Evolutionary conservation across 2,797 vertebrate genomes (phyloP).

Genomic region (Toxotes lorentzi): DNA sequence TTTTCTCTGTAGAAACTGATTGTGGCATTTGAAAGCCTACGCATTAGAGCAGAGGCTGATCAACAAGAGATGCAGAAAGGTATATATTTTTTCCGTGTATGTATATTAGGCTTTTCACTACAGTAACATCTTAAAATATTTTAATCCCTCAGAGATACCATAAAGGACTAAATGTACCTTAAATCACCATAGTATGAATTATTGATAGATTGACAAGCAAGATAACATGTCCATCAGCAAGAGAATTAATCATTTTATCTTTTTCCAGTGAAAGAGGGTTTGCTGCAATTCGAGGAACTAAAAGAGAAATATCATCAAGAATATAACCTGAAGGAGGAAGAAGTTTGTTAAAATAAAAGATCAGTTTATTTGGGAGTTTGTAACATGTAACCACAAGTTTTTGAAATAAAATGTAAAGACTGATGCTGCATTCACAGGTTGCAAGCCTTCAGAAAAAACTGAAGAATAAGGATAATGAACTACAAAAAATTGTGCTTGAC

Average conservation of each 20-base stretch:
- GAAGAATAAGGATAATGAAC: constrained; percentile 84
- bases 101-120: background rate
- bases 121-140: background rate
- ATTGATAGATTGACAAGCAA: background rate
- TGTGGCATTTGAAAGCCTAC: constrained; percentile 90
- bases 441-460: constrained; percentile 81
- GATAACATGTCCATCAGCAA: background rate
- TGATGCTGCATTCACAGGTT: constrained; percentile 79
- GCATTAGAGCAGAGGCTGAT: constrained; percentile 87
- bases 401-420: constrained; percentile 31
- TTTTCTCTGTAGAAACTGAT: constrained; percentile 86
- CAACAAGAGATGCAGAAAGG: constrained; percentile 90
- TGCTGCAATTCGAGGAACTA: constrained; percentile 86
- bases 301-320: constrained; percentile 86
- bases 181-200: background rate
- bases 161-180: background rate
- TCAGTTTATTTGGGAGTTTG: background rate
- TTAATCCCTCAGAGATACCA: background rate
- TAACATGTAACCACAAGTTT: background rate
- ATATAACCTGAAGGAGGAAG: constrained; percentile 85
- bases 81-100: constrained; percentile 68
- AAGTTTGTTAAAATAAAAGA: constrained; percentile 82
- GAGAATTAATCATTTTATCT: background rate
- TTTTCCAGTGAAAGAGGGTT: constrained; percentile 88
- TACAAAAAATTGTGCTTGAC: constrained; percentile 81